Evolutionary conservation across 35 echinoderm and acorn worm species (phyloP), one percentile per base, ranked within the genome.

Genomic region (Amphiura filiformis): DNA sequence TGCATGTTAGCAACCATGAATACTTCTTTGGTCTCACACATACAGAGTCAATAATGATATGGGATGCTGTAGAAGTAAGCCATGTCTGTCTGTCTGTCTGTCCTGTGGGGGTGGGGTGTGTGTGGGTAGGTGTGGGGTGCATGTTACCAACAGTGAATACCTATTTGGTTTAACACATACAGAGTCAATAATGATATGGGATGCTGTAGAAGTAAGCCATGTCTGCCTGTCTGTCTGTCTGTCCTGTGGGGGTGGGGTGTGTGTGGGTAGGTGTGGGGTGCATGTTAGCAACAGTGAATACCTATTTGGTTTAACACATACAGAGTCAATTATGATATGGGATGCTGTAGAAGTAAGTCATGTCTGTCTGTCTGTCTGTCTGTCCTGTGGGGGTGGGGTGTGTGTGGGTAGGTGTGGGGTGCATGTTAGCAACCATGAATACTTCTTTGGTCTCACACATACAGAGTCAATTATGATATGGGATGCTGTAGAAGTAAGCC

Each of bases 251-350:
- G n/a, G n/a, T n/a, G n/a, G n/a, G n/a, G n/a, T n/a, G n/a, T n/a
- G n/a, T n/a, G n/a, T n/a, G n/a, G n/a, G n/a, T n/a, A n/a, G n/a
- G n/a, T n/a, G n/a, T n/a, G n/a, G n/a, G n/a, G n/a, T n/a, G n/a
- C n/a, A n/a, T n/a, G n/a, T n/a, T n/a, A n/a, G n/a, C n/a, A 97
- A 97, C 83, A 97, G 81, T 82, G 95, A 97, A 70, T 97, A 94
- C 86, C 89, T 97, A 30, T 97, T 94, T 75, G 93, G 95, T 76
- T 65, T 97, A 61, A 97, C 95, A 32, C 92, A 97, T 37, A 86
- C 86, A 52, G 93, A 91, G 32, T 87, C 91, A 17, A 82, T 97
- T 5, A 77, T 94, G 14, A 93, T 97, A 0, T 97, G 91, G 91
- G 95, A 97, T 92, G 95, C 95, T 32, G 95, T 97, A 1, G 95